Evolutionary conservation across 35 echinoderm and acorn worm species (phyloP), one percentile per base, ranked within the genome.

Genomic region (Eucidaris tribuloides): DNA sequence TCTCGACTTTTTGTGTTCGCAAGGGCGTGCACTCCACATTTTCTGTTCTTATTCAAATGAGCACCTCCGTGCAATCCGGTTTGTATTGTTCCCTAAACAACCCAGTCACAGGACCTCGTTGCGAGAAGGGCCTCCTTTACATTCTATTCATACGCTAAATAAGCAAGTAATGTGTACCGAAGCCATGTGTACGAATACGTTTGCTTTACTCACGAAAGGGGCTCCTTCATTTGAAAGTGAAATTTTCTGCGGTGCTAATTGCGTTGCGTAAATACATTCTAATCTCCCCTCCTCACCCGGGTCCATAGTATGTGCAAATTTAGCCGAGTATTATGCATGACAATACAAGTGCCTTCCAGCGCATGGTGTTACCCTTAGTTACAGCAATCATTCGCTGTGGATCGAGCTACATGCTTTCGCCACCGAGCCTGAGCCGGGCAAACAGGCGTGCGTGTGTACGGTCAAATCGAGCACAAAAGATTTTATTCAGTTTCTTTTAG

Each of bases 31-130:
- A 74, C 68, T 74, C 40, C 2, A 74, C 68, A 25, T 22, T 74
- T 74, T 74, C 44, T 74, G 38, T 74, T 74, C 68, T 74, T 74
- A 74, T 74, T 74, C 68, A 74, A 74, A 74, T 74, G 68, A 74
- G 68, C 11, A 19, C 68, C 37, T 74, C 25, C 9, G 38, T n/a
- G 36, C 35, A 74, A 74, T 74, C 6, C 13, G 20, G 34, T 74
- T 64, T 9, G 34, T 74, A 74, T 74, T 74, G 68, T 74, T 22
- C 68, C 28, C 28, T 25, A 9, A 18, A n/a, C 37, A 22, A 36
- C 29, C 68, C 68, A 74, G 14, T 74, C 68, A 74, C 15, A 9
- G 34, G 1, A 3, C 68, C 5, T 40, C 35, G n/a, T 22, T 33
- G 68, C 44, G 68, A 40, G 38, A 33, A 74, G 37, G 11, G 34